Evolutionary conservation across 2,888 invertebrate genomes (phyloP).

Genomic region (Crematogaster levior): DNA sequence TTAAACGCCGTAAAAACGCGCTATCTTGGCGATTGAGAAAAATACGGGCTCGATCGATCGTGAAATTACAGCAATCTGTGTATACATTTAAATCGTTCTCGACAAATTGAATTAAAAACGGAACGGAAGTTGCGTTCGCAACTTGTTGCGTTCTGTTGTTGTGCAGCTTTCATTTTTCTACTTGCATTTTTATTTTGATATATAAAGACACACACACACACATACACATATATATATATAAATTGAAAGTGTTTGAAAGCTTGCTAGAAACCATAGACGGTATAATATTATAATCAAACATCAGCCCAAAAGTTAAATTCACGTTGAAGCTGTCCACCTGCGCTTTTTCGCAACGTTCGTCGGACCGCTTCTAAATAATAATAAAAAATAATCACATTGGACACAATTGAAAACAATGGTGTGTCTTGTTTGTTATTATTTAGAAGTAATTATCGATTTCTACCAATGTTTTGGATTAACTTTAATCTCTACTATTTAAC

Average conservation of each 20-base stretch:
- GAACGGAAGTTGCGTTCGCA: neutral
- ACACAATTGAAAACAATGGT: too few relatives aligned
- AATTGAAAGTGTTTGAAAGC: neutral
- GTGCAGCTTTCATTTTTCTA: neutral
- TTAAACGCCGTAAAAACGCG: conserved; percentile 33
- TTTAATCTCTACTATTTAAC: too few relatives aligned
- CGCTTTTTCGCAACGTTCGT: neutral
- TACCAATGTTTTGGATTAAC: too few relatives aligned
- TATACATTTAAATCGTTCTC: neutral
- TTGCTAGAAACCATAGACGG: too few relatives aligned
- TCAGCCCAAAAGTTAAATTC: neutral
- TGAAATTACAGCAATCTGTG: conserved; percentile 4
- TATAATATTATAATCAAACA: neutral
- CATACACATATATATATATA: too few relatives aligned
- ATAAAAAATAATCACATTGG: neutral
- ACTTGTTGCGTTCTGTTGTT: neutral
- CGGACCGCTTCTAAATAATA: neutral
- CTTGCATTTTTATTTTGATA: neutral
- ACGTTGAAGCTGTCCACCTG: neutral
- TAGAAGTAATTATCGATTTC: neutral
- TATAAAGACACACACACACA: too few relatives aligned
- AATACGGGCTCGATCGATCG: neutral
- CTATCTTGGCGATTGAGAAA: conserved; percentile 12
- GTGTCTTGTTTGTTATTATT: neutral
- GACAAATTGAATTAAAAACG: neutral